phyloP scores from a whole-genome alignment of 1,140 invertebrate species.

The Temnothorax longispinosus region DNA sequence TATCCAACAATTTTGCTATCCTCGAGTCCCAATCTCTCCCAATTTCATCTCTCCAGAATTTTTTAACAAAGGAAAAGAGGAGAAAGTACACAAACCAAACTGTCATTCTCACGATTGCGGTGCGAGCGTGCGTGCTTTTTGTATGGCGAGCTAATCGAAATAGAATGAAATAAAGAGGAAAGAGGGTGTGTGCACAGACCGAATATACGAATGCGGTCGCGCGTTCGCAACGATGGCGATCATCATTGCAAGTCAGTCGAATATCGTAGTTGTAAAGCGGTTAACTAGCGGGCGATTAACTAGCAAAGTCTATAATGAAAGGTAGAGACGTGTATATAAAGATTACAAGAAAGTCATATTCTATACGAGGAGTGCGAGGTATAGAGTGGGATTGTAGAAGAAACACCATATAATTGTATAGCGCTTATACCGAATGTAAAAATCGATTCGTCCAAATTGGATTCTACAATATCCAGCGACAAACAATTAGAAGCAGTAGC shows the following conservation, averaged over 20 bases:
- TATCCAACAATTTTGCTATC: conserved; percentile 41
- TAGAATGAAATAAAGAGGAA: conserved; percentile 21
- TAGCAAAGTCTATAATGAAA: conserved; percentile 71
- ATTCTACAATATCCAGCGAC: conserved; percentile 29
- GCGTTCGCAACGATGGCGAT: conserved; percentile 44
- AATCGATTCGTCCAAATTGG: conserved; percentile 32
- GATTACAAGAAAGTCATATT: conserved; percentile 79
- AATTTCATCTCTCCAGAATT: background rate
- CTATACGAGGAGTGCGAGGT: conserved; percentile 70
- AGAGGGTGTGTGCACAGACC: background rate
- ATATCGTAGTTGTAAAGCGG: conserved; percentile 61
- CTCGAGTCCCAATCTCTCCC: background rate
- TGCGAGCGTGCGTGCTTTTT: conserved; percentile 44
- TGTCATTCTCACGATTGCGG: conserved; percentile 51
- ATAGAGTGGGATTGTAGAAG: conserved; percentile 63
- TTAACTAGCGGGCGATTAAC: conserved; percentile 65
- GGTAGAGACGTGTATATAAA: conserved; percentile 73
- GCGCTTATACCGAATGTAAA: conserved; percentile 67
- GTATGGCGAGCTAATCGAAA: conserved; percentile 29
- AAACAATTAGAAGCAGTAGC: background rate
- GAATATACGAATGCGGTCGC: conserved; percentile 3
- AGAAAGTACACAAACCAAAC: conserved; percentile 49
- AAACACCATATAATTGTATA: conserved; percentile 66
- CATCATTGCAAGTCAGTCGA: conserved; percentile 55
- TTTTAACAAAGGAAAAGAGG: conserved; percentile 35